Conservation (phyloP, 2,797 vertebrate genomes). For the Tympanoctomys barrerae region DNA sequence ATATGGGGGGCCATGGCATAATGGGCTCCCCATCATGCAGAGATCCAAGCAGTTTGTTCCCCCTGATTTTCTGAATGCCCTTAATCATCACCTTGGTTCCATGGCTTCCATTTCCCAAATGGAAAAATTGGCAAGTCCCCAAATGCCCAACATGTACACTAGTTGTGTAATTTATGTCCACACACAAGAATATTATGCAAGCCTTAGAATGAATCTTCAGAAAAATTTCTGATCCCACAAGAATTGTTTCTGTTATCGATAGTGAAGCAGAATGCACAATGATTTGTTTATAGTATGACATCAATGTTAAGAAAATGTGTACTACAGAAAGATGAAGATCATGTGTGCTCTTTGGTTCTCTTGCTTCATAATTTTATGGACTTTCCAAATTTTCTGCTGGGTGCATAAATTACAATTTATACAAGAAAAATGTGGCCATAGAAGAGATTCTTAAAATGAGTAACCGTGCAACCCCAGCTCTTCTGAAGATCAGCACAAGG, state of each 20-base stretch:
- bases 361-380: not conserved
- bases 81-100: not conserved
- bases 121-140: not conserved
- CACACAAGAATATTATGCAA: not conserved
- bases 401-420: not conserved
- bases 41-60: not conserved
- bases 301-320: not conserved
- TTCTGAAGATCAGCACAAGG: not conserved
- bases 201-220: constrained; percentile 15
- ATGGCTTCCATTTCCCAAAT: constrained; percentile 31
- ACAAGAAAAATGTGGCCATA: not conserved
- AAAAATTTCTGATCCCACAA: not conserved
- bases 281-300: not conserved
- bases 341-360: not conserved
- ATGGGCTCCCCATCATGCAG: not conserved
- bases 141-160: not conserved
- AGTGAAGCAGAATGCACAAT: not conserved
- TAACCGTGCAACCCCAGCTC: not conserved
- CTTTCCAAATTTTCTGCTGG: constrained; percentile 23
- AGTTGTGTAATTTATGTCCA: not conserved
- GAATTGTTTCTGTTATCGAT: constrained; percentile 33
- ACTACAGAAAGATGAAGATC: not conserved
- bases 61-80: not conserved
- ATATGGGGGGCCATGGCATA: not conserved
- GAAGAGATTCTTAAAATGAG: constrained; percentile 10